Base-by-base conservation (phyloP, 2,113 vertebrate genomes). In the Alligator mississippiensis region DNA sequence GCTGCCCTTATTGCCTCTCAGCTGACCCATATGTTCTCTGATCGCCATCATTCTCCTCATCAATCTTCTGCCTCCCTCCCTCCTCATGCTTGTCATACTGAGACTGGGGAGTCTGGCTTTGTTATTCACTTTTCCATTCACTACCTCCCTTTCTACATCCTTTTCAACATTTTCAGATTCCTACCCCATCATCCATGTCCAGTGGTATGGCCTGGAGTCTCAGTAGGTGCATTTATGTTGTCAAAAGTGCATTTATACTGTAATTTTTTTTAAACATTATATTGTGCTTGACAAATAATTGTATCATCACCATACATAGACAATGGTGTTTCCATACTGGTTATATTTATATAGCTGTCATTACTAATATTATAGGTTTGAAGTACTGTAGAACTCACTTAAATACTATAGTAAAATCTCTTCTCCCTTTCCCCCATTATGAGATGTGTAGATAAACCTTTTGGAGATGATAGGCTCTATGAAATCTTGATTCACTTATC, bases 391-490 rank as follows among this genome's bases (percentile, higher is more conserved):
- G 47, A 47, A 38, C 11, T 68, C 60, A 28, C 75, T 58, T 77
- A 64, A 77, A 58, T 47, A 38, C 24, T 34, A 6, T 2, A n/a
- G 14, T 8, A 62, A 93, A 38, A 55, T 16, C 3, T 15, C 78
- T 24, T n/a, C 13, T 62, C 22, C 4, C 25, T 5, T 9, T 19
- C 22, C 28, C 47, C 68, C 1, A 0, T 34, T 24, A 66, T 2
- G 27, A 88, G 59, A 77, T 3, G 18, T 15, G 55, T 1, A 55
- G 60, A 58, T 21, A 63, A 30, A 2, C 47, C 47, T 54, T n/a
- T 63, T 17, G 6, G 63, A 75, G 72, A 62, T 21, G 34, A 34
- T 16, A 28, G 25, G 30, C 64, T 78, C 47, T 62, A 55, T 62
- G 66, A 86, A 55, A 66, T 34, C 28, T 78, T 22, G 54, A 30